phyloP scores from a whole-genome alignment of 1,140 invertebrate genomes.

The Cataglyphis hispanica region DNA sequence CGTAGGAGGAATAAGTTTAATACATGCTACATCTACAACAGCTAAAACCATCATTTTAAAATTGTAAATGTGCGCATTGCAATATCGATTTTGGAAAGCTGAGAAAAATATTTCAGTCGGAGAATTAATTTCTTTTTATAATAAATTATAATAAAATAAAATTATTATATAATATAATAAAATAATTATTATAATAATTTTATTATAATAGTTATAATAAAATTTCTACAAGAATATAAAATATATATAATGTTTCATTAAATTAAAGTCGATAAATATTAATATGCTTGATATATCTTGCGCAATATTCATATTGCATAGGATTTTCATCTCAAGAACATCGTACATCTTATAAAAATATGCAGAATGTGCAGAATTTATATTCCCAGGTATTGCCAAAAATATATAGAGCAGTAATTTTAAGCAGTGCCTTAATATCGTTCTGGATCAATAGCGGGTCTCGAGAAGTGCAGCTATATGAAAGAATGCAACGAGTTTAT shows the following conservation, averaged over 20 bases:
- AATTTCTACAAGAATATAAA: neutral
- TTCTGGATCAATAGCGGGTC: neutral
- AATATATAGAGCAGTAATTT: neutral
- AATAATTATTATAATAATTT: no score
- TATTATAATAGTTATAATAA: no score
- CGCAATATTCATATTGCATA: neutral
- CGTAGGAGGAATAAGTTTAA: neutral
- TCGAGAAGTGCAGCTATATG: neutral
- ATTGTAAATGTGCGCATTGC: neutral
- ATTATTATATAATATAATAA: neutral
- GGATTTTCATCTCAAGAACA: neutral
- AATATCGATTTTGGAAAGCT: neutral
- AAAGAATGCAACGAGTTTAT: neutral
- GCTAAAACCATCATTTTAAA: neutral
- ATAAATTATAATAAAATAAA: neutral
- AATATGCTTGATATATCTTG: neutral
- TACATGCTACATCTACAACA: neutral
- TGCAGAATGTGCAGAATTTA: neutral
- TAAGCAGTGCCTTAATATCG: neutral
- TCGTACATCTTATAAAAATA: neutral
- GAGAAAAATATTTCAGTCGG: neutral
- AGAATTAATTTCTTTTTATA: neutral
- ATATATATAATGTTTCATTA: no score
- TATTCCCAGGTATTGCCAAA: neutral
- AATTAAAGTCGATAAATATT: slow-evolving; percentile 1